These are phyloP conservation scores for Hetaerina titia DNA, from an alignment of 2,888 invertebrate species.

Conservation along the genomic window DNA sequence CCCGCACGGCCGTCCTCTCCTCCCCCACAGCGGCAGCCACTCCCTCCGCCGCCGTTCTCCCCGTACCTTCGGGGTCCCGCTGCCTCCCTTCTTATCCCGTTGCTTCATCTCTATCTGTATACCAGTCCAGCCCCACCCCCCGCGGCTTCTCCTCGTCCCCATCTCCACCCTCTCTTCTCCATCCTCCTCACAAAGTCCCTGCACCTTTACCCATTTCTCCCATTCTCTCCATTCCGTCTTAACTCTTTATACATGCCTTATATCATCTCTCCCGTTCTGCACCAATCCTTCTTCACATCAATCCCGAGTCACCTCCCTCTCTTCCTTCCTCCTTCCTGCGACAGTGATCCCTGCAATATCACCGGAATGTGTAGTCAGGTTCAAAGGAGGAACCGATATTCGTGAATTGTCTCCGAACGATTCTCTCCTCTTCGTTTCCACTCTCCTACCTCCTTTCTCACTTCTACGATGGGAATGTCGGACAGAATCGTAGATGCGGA, in stretches of 20 bases:
- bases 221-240: background rate
- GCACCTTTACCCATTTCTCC: background rate
- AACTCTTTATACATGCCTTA: background rate
- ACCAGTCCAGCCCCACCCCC: background rate
- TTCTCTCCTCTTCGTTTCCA: background rate
- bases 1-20: background rate
- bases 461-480: background rate
- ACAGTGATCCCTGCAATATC: background rate
- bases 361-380: background rate
- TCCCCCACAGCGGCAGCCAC: background rate
- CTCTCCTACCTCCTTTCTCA: background rate
- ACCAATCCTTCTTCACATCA: background rate
- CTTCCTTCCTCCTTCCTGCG: background rate
- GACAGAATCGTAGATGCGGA: too few species aligned
- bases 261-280: too few species aligned
- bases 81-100: constrained; percentile 49
- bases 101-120: constrained; percentile 24
- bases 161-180: background rate
- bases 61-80: constrained; percentile 23
- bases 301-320: background rate
- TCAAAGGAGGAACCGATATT: background rate
- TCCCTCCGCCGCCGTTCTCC: background rate
- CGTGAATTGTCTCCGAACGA: background rate
- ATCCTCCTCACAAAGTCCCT: background rate
- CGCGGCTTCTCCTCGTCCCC: background rate